Conservation (phyloP, 2,888 invertebrate genomes). For the Tuta absoluta region DNA sequence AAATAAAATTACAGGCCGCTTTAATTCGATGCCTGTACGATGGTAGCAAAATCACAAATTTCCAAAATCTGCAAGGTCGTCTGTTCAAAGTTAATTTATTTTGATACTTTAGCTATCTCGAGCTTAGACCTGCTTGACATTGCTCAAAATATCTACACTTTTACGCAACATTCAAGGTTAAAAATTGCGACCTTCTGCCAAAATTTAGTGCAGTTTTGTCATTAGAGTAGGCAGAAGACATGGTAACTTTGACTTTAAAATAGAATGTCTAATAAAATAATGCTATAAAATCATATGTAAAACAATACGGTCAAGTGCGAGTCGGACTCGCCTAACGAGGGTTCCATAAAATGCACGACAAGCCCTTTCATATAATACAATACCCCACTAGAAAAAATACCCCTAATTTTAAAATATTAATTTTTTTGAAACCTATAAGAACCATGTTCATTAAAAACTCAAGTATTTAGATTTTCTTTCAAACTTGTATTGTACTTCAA, state of each 20-base stretch:
- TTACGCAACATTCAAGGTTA: conserved; percentile 18
- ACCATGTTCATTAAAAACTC: too few species aligned
- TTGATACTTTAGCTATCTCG: conserved; percentile 19
- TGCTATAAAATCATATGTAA: too few species aligned
- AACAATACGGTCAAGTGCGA: too few species aligned
- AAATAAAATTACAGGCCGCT: background rate
- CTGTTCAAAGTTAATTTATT: background rate
- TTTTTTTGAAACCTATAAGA: too few species aligned
- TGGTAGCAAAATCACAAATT: background rate
- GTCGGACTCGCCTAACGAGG: too few species aligned
- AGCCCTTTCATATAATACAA: too few species aligned
- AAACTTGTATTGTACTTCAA: too few species aligned
- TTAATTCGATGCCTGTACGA: background rate
- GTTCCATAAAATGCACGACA: too few species aligned
- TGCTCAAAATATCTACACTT: conserved; percentile 15
- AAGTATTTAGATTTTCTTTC: too few species aligned
- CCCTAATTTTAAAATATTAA: too few species aligned
- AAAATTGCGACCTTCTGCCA: conserved; percentile 1
- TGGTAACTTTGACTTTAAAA: background rate
- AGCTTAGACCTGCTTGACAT: conserved; percentile 1
- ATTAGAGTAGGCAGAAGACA: background rate
- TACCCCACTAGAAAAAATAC: too few species aligned
- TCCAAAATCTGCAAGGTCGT: background rate
- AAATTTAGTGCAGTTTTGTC: background rate
- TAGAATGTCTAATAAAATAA: background rate